phyloP scores from a whole-genome alignment of 2,888 invertebrate species.

The Plagodis pulveraria region DNA sequence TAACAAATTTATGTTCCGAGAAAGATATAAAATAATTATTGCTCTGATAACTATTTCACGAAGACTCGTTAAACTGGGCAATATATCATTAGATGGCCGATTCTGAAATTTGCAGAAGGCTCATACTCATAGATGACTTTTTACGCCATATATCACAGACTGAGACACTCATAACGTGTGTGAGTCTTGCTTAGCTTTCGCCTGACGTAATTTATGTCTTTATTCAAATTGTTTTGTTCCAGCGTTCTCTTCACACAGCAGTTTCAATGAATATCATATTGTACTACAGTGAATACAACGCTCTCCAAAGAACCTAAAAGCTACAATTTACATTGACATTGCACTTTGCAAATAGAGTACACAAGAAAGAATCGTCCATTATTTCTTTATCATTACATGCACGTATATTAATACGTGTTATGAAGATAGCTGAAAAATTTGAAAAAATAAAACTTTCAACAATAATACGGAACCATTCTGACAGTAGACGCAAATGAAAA shows the following conservation, averaged over 20 bases:
- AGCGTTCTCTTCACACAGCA: neutral
- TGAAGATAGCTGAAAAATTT: no score
- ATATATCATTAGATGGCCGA: conserved; percentile 50
- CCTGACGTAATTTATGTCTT: conserved; percentile 47
- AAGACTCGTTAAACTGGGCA: conserved; percentile 26
- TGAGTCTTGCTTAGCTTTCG: conserved; percentile 45
- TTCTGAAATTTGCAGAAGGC: conserved; percentile 54
- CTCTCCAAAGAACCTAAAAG: conserved; percentile 15
- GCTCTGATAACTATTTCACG: conserved; percentile 12
- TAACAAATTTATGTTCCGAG: no score
- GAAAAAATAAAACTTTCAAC: no score
- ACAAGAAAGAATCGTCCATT: conserved; percentile 27
- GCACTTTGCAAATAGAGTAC: conserved; percentile 21
- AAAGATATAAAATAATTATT: conserved; percentile 31
- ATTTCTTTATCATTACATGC: conserved; percentile 29
- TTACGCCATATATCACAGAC: conserved; percentile 47
- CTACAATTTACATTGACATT: conserved; percentile 17
- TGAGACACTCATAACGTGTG: conserved; percentile 29
- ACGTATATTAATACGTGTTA: no score
- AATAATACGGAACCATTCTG: no score
- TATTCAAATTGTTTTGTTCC: conserved; percentile 30
- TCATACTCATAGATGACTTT: conserved; percentile 38
- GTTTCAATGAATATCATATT: neutral
- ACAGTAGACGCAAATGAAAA: no score
- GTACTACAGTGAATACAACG: conserved; percentile 1